A percentile compares a stretch with the other conserved stretches of the same genome.
Conservation (phyloP, 37 sponge, comb jelly and placozoan genomes). For the Tethya wilhelma region DNA sequence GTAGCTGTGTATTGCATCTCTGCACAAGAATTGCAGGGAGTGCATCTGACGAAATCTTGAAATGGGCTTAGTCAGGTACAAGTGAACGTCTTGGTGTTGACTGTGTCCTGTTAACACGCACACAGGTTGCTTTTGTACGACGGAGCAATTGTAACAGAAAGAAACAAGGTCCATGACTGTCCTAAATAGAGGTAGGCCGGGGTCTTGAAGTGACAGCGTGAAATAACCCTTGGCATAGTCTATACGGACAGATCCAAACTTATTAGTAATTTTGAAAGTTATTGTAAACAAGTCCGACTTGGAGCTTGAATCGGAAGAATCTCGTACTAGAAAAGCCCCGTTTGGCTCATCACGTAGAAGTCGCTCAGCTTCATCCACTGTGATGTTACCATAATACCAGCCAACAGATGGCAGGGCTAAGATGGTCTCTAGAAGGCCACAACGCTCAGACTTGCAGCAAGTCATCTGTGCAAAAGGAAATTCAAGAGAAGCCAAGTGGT, state of each 20-base stretch:
- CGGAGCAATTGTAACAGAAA: constrained; percentile 35
- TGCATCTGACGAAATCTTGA: constrained; percentile 42
- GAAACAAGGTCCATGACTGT: constrained; percentile 59
- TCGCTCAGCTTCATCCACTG: constrained; percentile 56
- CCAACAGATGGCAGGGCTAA: constrained; percentile 23
- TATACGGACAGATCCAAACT: constrained; percentile 69
- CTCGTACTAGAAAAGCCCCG: constrained; percentile 77
- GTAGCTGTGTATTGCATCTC: constrained; percentile 25
- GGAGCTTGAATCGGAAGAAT: constrained; percentile 39
- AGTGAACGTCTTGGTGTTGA: constrained; percentile 18
- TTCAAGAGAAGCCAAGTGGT: too few species aligned
- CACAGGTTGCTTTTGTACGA: constrained; percentile 52
- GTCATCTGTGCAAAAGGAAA: background rate
- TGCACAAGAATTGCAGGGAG: constrained; percentile 54
- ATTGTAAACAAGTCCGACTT: constrained; percentile 53
- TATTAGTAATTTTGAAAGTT: constrained; percentile 69
- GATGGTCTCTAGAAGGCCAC: constrained; percentile 60
- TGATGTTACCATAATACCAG: constrained; percentile 77
- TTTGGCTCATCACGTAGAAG: constrained; percentile 67
- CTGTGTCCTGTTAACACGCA: constrained; percentile 63
- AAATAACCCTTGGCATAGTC: constrained; percentile 81
- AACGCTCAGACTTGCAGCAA: constrained; percentile 8
- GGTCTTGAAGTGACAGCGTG: constrained; percentile 54
- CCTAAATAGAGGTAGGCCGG: constrained; percentile 60
- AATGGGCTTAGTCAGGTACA: constrained; percentile 66